Evolutionary conservation across 2,888 invertebrate species (phyloP), one percentile per base, ranked within the genome.

Genomic region (Torymus aiolomorphi): DNA sequence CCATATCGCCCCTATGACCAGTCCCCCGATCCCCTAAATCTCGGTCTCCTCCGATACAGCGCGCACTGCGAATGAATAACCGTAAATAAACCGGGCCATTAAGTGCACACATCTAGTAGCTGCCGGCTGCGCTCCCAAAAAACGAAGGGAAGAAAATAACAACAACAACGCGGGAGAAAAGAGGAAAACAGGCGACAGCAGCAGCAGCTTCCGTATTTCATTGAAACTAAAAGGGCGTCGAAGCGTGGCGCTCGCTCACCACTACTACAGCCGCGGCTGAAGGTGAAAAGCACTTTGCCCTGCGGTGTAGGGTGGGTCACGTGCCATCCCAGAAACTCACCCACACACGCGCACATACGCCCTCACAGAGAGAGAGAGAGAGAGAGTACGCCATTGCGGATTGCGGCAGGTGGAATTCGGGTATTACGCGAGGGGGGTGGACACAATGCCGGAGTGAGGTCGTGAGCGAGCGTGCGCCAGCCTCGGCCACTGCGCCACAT

Each of bases 401-500:
- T 82, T 81, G 77, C 82, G 72, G 82, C 61, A 82, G 83, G 80
- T 82, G 86, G 83, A 86, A 86, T 86, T 86, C 80, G 83, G 71
- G 82, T 78, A 83, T 84, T 84, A 83, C 80, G 80, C 82, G 59
- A 51, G 67, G 51, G 51, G 72, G 80, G 59, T 76, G 72, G 75
- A 78, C 83, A 85, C 83, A 85, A 84, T 81, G 70, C 59, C 51
- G 82, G 83, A 76, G 49, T 67, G 51, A 67, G 78, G 82, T 78
- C 65, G 76, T 13, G n/a, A n/a, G n/a, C n/a, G 18, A 51, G 42
- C 70, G 16, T 18, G 31, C 0, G 62, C 52, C n/a, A 10, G 42
- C 78, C 70, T 56, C 76, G 70, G 74, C 70, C 79, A 75, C 54
- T 59, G 57, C 63, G 61, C 82, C 57, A 66, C 57, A 69, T 66